Conservation (phyloP, 1,140 invertebrate species). For the Trichoplusia ni region DNA sequence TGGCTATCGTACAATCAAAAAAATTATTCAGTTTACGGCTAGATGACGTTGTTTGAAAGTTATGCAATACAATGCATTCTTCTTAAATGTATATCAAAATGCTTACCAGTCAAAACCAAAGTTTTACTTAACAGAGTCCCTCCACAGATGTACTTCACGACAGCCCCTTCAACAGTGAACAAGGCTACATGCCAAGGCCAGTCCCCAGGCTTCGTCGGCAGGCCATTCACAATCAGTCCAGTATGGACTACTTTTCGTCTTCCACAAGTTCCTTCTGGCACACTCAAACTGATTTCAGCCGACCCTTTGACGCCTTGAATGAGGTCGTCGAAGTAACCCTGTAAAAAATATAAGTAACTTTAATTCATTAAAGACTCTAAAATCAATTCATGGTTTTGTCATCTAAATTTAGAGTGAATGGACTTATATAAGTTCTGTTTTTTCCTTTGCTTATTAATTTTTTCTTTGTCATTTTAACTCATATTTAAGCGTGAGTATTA, state of each 20-base stretch:
- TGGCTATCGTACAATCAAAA: too few species aligned
- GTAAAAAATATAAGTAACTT: background rate
- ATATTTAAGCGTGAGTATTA: too few species aligned
- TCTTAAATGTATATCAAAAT: background rate
- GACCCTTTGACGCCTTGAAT: constrained; percentile 41
- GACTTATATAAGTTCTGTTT: too few species aligned
- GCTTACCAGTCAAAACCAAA: constrained; percentile 57
- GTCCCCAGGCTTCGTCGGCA: constrained; percentile 82
- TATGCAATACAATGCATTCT: too few species aligned
- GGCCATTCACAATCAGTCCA: constrained; percentile 54
- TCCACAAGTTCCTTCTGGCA: constrained; percentile 50
- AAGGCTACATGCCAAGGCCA: constrained; percentile 94
- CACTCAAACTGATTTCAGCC: constrained; percentile 24
- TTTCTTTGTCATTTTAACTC: too few species aligned
- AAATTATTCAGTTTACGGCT: too few species aligned
- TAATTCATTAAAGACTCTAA: too few species aligned
- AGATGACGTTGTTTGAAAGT: too few species aligned
- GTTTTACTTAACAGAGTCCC: constrained; percentile 57
- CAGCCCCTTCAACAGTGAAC: constrained; percentile 85
- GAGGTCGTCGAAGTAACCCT: constrained; percentile 42
- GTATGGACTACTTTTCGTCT: constrained; percentile 54
- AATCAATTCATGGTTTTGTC: too few species aligned
- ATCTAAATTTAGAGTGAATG: too few species aligned
- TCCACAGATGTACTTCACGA: constrained; percentile 58
- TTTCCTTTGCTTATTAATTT: too few species aligned